phyloP scores from a whole-genome alignment of 2,797 vertebrate species.

The Paramormyrops hopkinsi region DNA sequence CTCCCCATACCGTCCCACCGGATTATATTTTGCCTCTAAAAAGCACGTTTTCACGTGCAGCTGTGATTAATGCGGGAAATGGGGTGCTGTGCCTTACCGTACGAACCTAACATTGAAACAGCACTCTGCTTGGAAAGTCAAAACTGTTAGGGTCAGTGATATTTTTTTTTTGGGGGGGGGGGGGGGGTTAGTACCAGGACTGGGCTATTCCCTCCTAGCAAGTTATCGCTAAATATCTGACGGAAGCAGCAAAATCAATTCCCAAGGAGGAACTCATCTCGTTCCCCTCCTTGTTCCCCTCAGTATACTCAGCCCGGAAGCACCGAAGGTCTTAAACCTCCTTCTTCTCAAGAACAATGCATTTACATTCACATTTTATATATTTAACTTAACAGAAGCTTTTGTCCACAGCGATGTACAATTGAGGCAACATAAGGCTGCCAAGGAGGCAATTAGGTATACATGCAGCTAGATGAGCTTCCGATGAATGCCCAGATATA shows the following conservation, averaged over 20 bases:
- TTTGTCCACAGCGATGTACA: neutral
- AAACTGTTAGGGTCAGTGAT: neutral
- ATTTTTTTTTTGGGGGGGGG: neutral
- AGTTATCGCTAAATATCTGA: neutral
- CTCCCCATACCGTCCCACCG: neutral
- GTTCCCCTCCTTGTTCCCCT: neutral
- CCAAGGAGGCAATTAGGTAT: neutral
- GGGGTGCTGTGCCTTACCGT: neutral
- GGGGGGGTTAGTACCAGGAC: neutral
- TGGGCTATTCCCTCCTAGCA: neutral
- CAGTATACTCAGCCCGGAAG: neutral
- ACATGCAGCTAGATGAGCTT: neutral
- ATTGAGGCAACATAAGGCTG: neutral
- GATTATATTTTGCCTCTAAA: neutral
- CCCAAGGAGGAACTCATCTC: neutral
- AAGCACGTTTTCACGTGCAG: neutral
- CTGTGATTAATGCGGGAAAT: neutral
- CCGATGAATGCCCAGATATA: neutral
- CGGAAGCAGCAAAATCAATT: neutral
- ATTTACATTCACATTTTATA: neutral
- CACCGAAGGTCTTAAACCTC: neutral
- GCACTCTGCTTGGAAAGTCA: neutral
- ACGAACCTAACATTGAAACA: neutral
- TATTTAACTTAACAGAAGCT: neutral
- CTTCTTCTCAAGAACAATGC: neutral